Base-by-base conservation (phyloP, 2,888 invertebrate genomes). In the Zeuzera pyrina region DNA sequence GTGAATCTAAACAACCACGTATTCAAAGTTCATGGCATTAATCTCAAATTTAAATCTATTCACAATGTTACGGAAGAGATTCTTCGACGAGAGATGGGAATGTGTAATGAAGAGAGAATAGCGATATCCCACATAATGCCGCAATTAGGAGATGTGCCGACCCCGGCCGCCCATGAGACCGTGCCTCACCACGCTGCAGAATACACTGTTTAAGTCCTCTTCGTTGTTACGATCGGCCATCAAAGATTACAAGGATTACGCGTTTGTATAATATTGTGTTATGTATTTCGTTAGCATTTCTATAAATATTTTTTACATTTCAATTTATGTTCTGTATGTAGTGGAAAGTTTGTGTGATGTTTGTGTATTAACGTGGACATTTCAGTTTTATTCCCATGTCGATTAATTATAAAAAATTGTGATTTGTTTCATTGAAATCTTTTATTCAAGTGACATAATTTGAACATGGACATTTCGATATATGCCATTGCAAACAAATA, bases 1-100 rank as follows among this genome's bases (percentile, higher is more conserved):
- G 84, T 84, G 41, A 84, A 84, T 40, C 44, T 84, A 10, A 84
- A 84, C 55, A 84, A 84, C 47, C 84, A 84, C 41, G 84, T 83
- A 33, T 66, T 52, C 36, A 84, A 84, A 48, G 69, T 72, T 2
- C 84, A 84, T 47, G 83, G 83, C 2, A 64, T 84, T 37, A 84
- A 83, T 43, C 53, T 84, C 3, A 84, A 84, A 52, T 84, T 83
- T 53, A 84, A 84, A 45, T 81, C 83, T 1, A 83, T 84, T 31
- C 79, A 84, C 51, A 72, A 58, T 2, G 74, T 84, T 26, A 84
- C 84, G 0, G 74, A 84, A 35, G 84, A 84, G 1, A 44, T 84
- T 0, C 40, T 84, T 3, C 63, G 71, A 0, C 51, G 69, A 0
- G 83, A 84, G 38, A 55, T 79, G 61, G 70, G 73, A 1, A 46